These are phyloP conservation scores for Tridacna gigas DNA, from an alignment of 2,888 invertebrate species.

Conservation along the genomic window DNA sequence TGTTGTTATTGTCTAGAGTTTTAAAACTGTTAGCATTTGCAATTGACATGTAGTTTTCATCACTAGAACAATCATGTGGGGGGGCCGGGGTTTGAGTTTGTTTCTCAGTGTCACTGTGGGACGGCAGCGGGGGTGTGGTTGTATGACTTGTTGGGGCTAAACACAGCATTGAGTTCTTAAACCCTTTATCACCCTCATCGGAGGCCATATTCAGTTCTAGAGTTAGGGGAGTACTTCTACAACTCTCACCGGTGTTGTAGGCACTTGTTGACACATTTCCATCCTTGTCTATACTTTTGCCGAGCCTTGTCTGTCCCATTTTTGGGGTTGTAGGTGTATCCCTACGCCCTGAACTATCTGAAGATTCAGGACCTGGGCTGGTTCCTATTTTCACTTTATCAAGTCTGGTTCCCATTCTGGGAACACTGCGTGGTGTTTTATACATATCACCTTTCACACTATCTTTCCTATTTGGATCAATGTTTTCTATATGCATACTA, in stretches of 20 bases:
- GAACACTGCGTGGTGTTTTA: slow-evolving; percentile 80
- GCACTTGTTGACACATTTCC: slow-evolving; percentile 87
- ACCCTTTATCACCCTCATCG: slow-evolving; percentile 78
- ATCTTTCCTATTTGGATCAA: slow-evolving; percentile 68
- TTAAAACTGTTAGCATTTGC: slow-evolving; percentile 39
- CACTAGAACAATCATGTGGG: slow-evolving; percentile 72
- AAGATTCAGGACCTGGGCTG: slow-evolving; percentile 66
- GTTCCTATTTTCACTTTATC: slow-evolving; percentile 79
- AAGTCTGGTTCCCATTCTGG: slow-evolving; percentile 83
- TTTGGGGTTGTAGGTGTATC: slow-evolving; percentile 67
- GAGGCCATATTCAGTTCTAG: slow-evolving; percentile 81
- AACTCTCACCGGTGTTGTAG: slow-evolving; percentile 91
- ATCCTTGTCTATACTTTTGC: slow-evolving; percentile 41
- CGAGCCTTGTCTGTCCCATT: slow-evolving; percentile 60
- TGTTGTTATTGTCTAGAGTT: slow-evolving; percentile 46
- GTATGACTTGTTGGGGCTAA: slow-evolving; percentile 69
- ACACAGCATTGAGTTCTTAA: slow-evolving; percentile 81
- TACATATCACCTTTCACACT: slow-evolving; percentile 79
- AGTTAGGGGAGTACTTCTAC: slow-evolving; percentile 87
- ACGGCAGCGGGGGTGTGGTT: slow-evolving; percentile 66
- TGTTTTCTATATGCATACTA: slow-evolving; percentile 86
- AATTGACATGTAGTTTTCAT: slow-evolving; percentile 69
- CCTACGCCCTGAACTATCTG: slow-evolving; percentile 68
- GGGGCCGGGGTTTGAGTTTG: slow-evolving; percentile 81
- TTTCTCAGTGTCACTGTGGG: slow-evolving; percentile 82